Conservation (phyloP, 2,797 vertebrate species). For the Chelmon rostratus region DNA sequence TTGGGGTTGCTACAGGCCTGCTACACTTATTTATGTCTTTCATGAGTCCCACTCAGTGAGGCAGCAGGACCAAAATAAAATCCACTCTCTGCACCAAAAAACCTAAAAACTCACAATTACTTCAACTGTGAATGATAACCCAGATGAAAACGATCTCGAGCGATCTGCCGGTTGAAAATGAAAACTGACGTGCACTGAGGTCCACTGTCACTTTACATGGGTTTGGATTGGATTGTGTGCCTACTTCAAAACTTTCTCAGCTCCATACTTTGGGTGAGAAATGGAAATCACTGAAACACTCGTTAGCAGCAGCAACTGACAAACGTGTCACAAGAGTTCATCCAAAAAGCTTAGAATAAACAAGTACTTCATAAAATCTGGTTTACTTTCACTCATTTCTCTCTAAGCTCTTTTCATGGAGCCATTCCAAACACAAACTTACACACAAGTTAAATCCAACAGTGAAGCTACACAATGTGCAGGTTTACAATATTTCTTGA, state of each 20-base stretch:
- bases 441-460: constrained; percentile 2
- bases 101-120: background rate
- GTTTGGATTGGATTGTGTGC: background rate
- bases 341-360: constrained; percentile 24
- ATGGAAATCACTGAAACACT: constrained; percentile 11
- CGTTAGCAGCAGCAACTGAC: background rate
- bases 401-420: constrained; percentile 18
- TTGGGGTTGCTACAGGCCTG: background rate
- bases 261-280: background rate
- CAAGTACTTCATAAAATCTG: constrained; percentile 20
- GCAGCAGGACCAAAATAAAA: constrained; percentile 14
- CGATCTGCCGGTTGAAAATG: constrained; percentile 1
- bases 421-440: constrained; percentile 23
- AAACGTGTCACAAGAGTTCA: constrained; percentile 14
- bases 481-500: constrained; percentile 29
- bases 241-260: background rate
- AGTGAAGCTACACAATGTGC: constrained; percentile 15
- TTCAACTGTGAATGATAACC: background rate
- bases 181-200: background rate
- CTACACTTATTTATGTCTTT: constrained; percentile 13
- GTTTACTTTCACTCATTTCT: constrained; percentile 26
- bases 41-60: background rate
- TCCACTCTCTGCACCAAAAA: background rate
- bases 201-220: background rate
- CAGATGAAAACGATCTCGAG: constrained; percentile 1